phyloP scores from a whole-genome alignment of 2,888 invertebrate genomes.

The Heliconius hortense region DNA sequence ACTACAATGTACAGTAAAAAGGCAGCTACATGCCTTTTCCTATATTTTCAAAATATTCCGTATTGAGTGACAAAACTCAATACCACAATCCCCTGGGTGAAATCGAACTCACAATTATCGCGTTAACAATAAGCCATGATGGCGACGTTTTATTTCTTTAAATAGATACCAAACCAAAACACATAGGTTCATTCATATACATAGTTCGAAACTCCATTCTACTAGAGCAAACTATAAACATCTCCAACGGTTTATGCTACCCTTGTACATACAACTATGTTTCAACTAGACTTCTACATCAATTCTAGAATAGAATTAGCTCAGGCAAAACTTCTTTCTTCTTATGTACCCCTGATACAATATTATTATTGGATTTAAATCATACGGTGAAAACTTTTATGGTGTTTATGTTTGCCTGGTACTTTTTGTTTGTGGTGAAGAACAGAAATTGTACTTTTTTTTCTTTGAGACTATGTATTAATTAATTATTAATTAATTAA shows the following conservation, averaged over 20 bases:
- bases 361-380: conserved; percentile 73
- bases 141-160: neutral
- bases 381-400: conserved; percentile 40
- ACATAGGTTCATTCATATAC: neutral
- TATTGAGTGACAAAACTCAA: too few relatives aligned
- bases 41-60: too few relatives aligned
- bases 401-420: conserved; percentile 56
- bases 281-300: conserved; percentile 51
- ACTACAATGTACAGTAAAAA: too few relatives aligned
- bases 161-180: neutral
- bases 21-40: too few relatives aligned
- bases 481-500: too few relatives aligned
- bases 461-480: neutral
- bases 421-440: neutral
- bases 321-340: conserved; percentile 9
- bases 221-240: conserved; percentile 34
- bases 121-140: neutral
- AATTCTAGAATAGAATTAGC: conserved; percentile 34
- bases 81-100: neutral
- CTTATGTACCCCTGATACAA: conserved; percentile 56
- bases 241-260: conserved; percentile 44
- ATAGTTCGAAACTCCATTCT: neutral
- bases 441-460: neutral
- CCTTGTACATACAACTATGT: conserved; percentile 59
- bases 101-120: neutral